phyloP scores from a whole-genome alignment of 2,888 invertebrate genomes.

The Amorpha juglandis region DNA sequence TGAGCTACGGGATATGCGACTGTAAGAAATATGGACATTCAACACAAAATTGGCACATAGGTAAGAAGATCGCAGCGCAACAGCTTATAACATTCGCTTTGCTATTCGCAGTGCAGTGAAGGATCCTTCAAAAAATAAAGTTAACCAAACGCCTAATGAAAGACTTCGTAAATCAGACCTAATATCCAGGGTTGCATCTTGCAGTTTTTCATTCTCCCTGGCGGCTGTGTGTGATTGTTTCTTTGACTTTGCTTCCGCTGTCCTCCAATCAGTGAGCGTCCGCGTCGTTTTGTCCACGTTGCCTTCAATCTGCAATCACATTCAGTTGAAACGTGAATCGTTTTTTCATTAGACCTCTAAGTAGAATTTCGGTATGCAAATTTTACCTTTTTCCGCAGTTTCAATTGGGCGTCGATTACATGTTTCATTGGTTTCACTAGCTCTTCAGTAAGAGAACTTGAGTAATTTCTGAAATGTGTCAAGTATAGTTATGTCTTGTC shows the following conservation, averaged over 20 bases:
- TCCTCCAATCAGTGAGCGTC: conserved; percentile 92
- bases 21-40: conserved; percentile 50
- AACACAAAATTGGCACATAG: conserved; percentile 29
- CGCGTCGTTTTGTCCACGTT: conserved; percentile 94
- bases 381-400: conserved; percentile 87
- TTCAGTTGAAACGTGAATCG: conserved; percentile 30
- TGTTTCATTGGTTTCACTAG: conserved; percentile 93
- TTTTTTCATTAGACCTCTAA: not conserved
- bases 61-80: conserved; percentile 6
- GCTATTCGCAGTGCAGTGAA: conserved; percentile 55
- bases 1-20: conserved; percentile 80
- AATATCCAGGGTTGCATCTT: conserved; percentile 87
- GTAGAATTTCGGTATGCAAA: conserved; percentile 28
- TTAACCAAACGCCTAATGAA: conserved; percentile 48
- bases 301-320: conserved; percentile 84
- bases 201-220: conserved; percentile 95
- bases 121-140: conserved; percentile 62
- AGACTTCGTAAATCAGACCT: conserved; percentile 64
- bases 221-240: conserved; percentile 94
- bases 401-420: conserved; percentile 88
- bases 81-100: conserved; percentile 49
- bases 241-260: conserved; percentile 94
- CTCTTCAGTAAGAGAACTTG: conserved; percentile 92
- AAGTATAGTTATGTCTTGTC: conserved; percentile 32
- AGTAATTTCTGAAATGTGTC: conserved; percentile 87